Evolutionary conservation across 1,140 invertebrate species (phyloP), one percentile per base, ranked within the genome.

Genomic region (Leptonema lineaticorne): DNA sequence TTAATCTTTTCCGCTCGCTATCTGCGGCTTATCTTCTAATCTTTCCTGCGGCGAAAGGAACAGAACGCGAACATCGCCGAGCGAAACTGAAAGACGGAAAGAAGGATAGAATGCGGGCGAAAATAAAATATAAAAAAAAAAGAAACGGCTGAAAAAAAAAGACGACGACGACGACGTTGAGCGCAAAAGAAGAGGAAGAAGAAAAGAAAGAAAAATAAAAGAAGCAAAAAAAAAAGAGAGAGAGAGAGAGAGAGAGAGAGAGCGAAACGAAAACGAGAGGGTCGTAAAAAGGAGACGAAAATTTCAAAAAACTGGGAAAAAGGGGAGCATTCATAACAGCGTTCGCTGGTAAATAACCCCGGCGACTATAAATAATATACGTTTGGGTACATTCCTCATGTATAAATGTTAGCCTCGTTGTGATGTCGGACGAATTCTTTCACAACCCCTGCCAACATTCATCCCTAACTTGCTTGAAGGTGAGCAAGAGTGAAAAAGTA

Each of bases 361-460:
- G 45, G 66, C 29, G 66, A 50, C 37, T 59, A 71, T 71, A 67
- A 71, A 71, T 71, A 67, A 71, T 71, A 67, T 66, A 68, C 56
- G 66, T 58, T 45, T 14, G 69, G 50, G 33, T 48, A 53, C 69
- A 65, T 68, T 63, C 69, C 41, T 71, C 69, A 48, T 29, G 69
- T 66, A 30, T 64, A 62, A 66, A 67, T 68, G 66, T 68, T 68
- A 37, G 48, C 41, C 27, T n/a, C n/a, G n/a, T n/a, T n/a, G n/a
- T n/a, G n/a, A n/a, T n/a, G n/a, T n/a, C n/a, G n/a, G n/a, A n/a
- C n/a, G n/a, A n/a, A 8, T 8, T 41, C 33, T 41, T 8, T 41
- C 33, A 41, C 8, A 8, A n/a, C 8, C 33, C 8, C 8, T n/a
- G 33, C 33, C 8, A 8, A n/a, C n/a, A n/a, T n/a, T n/a, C n/a